These are phyloP conservation scores for Myotis daubentonii DNA, from an alignment of 2,797 vertebrate genomes.

Conservation along the genomic window DNA sequence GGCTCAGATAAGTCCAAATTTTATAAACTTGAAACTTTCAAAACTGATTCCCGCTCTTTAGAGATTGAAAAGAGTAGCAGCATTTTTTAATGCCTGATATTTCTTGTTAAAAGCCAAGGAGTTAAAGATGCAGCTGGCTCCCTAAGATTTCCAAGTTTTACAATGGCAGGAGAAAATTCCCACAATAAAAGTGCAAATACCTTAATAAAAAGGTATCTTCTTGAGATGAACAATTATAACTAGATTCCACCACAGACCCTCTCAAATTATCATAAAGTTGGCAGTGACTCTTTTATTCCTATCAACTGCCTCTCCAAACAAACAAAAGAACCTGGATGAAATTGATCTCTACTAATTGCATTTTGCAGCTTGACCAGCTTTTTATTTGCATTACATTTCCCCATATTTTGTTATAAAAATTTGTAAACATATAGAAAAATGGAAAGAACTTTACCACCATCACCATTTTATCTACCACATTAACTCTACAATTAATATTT, in stretches of 20 bases:
- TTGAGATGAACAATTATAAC: not conserved
- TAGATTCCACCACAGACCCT: not conserved
- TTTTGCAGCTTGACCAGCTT: not conserved
- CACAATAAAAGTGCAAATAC: constrained; percentile 12
- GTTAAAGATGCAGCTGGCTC: constrained; percentile 28
- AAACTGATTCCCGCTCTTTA: constrained; percentile 2
- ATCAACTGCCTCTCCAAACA: not conserved
- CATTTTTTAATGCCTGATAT: not conserved
- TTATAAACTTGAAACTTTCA: constrained; percentile 2
- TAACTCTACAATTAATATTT: not conserved
- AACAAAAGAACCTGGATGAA: constrained; percentile 1
- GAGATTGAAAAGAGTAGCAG: not conserved
- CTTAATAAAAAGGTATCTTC: not conserved
- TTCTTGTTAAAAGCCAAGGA: constrained; percentile 33
- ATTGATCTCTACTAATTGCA: not conserved
- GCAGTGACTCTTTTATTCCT: not conserved
- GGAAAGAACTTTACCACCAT: not conserved
- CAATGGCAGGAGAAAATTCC: constrained; percentile 37
- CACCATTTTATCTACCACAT: not conserved
- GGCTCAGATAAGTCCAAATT: not conserved
- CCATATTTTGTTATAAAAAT: constrained; percentile 10
- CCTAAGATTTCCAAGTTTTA: constrained; percentile 27
- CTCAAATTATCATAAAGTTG: not conserved
- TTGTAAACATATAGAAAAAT: not conserved
- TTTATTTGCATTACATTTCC: not conserved